A percentile compares a stretch with the other conserved stretches of the same genome.
These are phyloP conservation scores for Agriopis aurantiaria DNA, from an alignment of 2,888 invertebrate genomes.

Conservation along the genomic window DNA sequence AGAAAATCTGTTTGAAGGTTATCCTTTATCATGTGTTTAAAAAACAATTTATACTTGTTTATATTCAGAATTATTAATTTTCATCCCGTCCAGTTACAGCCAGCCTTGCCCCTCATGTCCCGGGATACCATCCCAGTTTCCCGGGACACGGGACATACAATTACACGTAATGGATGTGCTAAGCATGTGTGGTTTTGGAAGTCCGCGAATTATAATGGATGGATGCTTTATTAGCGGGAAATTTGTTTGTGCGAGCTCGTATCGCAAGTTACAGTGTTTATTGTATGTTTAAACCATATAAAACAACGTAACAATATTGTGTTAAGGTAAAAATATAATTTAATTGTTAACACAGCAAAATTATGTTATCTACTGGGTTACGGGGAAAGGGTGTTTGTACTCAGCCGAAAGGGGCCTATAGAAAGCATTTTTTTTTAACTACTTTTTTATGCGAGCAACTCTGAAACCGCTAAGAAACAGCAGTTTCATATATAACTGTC, in stretches of 20 bases:
- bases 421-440: too few relatives aligned
- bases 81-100: conserved; percentile 27
- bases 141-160: conserved; percentile 45
- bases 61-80: too few relatives aligned
- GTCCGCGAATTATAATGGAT: conserved; percentile 51
- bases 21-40: too few relatives aligned
- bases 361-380: too few relatives aligned
- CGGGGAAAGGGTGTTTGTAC: too few relatives aligned
- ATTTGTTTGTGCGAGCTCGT: conserved; percentile 9
- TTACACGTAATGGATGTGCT: conserved; percentile 58
- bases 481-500: too few relatives aligned
- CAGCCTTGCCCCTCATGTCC: conserved; percentile 24
- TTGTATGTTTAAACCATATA: not conserved
- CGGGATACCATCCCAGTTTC: conserved; percentile 27
- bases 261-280: not conserved
- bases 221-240: conserved; percentile 48
- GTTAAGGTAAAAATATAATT: not conserved
- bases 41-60: too few relatives aligned
- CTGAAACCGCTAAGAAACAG: too few relatives aligned
- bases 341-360: not conserved
- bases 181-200: conserved; percentile 50
- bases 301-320: not conserved
- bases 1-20: too few relatives aligned
- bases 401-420: too few relatives aligned
- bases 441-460: too few relatives aligned